phyloP scores from a whole-genome alignment of 2,797 vertebrate species.

The Enteromius mattozi region DNA sequence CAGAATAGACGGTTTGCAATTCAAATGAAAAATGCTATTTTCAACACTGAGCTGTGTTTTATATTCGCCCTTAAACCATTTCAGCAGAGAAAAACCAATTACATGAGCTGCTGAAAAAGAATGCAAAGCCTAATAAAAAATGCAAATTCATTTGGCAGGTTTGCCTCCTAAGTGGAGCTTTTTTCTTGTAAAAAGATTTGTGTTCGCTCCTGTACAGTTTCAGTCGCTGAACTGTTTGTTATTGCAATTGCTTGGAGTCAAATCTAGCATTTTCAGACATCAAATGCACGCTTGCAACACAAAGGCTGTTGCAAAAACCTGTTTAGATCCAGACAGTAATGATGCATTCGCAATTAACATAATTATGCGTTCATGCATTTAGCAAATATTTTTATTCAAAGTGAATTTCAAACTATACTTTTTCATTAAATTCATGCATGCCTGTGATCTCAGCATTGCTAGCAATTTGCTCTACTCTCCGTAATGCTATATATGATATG shows the following conservation, averaged over 20 bases:
- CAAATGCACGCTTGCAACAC: not conserved
- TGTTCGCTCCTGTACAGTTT: not conserved
- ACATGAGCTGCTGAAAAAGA: constrained; percentile 34
- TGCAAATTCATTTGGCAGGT: constrained; percentile 46
- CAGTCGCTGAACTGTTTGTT: not conserved
- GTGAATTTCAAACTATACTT: not conserved
- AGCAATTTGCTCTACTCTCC: not conserved
- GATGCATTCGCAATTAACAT: not conserved
- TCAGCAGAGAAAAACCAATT: constrained; percentile 31
- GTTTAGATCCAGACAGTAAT: not conserved
- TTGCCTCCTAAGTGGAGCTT: constrained; percentile 23
- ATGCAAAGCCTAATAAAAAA: constrained; percentile 46
- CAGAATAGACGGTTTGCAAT: constrained; percentile 35
- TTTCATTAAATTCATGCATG: not conserved
- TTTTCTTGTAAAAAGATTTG: constrained; percentile 21
- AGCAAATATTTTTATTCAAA: not conserved
- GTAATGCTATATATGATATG: not conserved
- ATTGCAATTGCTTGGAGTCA: not conserved
- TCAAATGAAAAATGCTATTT: too few species aligned
- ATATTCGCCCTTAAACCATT: constrained; percentile 29
- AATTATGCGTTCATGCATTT: not conserved
- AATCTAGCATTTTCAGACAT: not conserved
- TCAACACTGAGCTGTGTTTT: constrained; percentile 17
- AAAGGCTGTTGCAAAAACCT: too few species aligned
- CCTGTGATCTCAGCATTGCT: not conserved